A percentile compares a stretch with the other conserved stretches of the same genome.
Evolutionary conservation across 2,797 vertebrate genomes (phyloP).

Genomic region (Falco cherrug): DNA sequence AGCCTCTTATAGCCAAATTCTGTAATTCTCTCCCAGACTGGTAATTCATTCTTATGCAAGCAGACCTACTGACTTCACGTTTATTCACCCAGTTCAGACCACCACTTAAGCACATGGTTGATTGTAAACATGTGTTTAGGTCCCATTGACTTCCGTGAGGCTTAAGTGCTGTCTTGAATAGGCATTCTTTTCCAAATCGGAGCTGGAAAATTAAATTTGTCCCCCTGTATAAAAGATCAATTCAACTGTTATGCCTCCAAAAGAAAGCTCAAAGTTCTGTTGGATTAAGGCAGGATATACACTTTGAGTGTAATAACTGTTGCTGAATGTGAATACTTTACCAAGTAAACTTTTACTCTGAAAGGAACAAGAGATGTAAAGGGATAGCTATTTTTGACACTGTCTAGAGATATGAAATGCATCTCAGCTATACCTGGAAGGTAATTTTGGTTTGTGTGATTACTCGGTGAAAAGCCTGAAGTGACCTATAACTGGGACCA

Average conservation of each 20-base stretch:
- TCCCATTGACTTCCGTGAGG: background rate
- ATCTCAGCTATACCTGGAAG: background rate
- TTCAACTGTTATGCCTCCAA: constrained; percentile 15
- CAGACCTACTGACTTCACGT: constrained; percentile 51
- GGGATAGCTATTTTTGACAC: background rate
- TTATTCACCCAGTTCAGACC: constrained; percentile 27
- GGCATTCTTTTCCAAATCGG: background rate
- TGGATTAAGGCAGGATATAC: background rate
- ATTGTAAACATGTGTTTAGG: constrained; percentile 60
- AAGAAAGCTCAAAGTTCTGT: background rate
- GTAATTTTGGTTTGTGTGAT: background rate
- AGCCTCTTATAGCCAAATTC: constrained; percentile 28
- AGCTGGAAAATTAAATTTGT: constrained; percentile 38
- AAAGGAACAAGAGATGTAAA: background rate
- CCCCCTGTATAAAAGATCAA: constrained; percentile 15
- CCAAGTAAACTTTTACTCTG: background rate
- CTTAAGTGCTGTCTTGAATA: constrained; percentile 31
- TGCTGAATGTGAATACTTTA: background rate
- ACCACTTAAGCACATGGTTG: constrained; percentile 44
- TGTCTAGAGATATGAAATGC: background rate
- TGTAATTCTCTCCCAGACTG: constrained; percentile 47
- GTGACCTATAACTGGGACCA: background rate
- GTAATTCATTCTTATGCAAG: constrained; percentile 50
- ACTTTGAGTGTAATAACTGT: background rate
- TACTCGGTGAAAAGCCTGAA: constrained; percentile 44